Evolutionary conservation across 2,113 vertebrate species (phyloP).

Genomic region (Mirza zaza): DNA sequence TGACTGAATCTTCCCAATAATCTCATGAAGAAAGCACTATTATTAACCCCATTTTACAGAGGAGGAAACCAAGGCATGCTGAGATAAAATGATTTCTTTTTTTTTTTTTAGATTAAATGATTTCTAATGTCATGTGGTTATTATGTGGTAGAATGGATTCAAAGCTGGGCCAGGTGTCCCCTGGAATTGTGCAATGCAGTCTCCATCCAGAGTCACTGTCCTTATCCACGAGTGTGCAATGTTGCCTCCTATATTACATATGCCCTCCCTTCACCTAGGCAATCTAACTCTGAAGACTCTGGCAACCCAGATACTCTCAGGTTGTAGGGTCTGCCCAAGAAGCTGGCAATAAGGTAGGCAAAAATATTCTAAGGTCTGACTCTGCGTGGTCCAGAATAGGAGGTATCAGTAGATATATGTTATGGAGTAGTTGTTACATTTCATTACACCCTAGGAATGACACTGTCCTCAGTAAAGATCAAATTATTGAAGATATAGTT

Average conservation of each 20-base stretch:
- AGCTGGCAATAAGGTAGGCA: background rate
- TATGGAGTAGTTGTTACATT: background rate
- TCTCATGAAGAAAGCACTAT: background rate
- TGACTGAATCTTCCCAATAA: conserved; percentile 15
- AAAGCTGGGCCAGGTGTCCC: background rate
- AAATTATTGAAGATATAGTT: conserved; percentile 40
- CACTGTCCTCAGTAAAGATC: conserved; percentile 4
- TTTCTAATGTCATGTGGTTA: background rate
- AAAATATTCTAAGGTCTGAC: background rate
- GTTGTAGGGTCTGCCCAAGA: background rate
- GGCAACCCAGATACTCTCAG: background rate
- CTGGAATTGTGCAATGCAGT: background rate
- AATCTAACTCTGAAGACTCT: conserved; percentile 16
- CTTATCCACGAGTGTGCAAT: background rate
- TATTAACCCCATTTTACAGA: background rate
- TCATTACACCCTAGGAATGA: conserved; percentile 16
- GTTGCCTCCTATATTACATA: background rate
- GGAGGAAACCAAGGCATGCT: background rate
- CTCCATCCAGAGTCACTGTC: background rate
- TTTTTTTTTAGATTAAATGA: background rate
- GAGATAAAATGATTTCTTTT: background rate
- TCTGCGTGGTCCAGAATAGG: background rate
- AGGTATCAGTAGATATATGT: background rate
- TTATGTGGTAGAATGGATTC: background rate
- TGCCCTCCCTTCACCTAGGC: background rate